Conservation (phyloP, 2,797 vertebrate genomes). For the Carapus acus region DNA sequence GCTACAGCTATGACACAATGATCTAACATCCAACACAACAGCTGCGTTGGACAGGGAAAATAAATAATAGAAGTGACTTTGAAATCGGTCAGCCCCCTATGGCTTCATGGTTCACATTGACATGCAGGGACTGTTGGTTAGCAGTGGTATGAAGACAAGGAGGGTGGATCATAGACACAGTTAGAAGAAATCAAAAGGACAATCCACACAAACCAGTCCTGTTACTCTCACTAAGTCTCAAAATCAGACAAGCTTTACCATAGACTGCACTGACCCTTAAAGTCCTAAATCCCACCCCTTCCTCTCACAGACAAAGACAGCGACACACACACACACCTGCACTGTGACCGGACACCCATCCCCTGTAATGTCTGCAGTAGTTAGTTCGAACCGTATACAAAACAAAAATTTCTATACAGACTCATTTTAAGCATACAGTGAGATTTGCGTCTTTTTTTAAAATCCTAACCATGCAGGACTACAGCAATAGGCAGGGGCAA, state of each 20-base stretch:
- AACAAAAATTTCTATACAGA: constrained; percentile 71
- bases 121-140: constrained; percentile 43
- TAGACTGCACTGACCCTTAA: constrained; percentile 41
- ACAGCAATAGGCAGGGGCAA: constrained; percentile 82
- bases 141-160: constrained; percentile 22
- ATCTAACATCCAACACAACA: constrained; percentile 9
- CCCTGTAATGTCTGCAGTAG: constrained; percentile 30
- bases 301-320: constrained; percentile 17
- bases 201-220: constrained; percentile 34
- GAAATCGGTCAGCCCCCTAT: constrained; percentile 27
- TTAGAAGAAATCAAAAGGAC: constrained; percentile 37
- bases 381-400: constrained; percentile 66
- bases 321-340: constrained; percentile 24
- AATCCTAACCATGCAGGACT: constrained; percentile 85
- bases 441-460: constrained; percentile 72
- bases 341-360: constrained; percentile 46
- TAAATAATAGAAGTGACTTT: constrained; percentile 16
- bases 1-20: constrained; percentile 38
- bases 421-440: constrained; percentile 73
- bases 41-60: constrained; percentile 28
- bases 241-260: constrained; percentile 14
- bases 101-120: constrained; percentile 38
- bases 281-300: constrained; percentile 14
- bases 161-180: constrained; percentile 4
- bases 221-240: constrained; percentile 27